Evolutionary conservation across 2,888 invertebrate genomes (phyloP), one percentile per base, ranked within the genome.

Genomic region (Meteorus cinctellus): DNA sequence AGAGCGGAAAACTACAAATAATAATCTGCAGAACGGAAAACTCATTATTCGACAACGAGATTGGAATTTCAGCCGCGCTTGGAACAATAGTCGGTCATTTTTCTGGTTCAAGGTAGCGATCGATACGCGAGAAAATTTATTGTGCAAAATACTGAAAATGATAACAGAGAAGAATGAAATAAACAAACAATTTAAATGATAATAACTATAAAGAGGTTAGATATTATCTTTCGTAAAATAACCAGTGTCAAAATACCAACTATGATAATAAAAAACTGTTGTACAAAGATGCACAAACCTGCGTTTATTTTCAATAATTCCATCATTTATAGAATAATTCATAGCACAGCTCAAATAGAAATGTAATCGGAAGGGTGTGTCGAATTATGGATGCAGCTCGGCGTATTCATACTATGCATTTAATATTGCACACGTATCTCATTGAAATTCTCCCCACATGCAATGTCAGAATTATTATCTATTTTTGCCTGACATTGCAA

Each of bases 161-260:
- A 51, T 45, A 41, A 71, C 24, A 71, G 41, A 74, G 55, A 19
- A 48, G 62, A 29, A 45, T 19, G 31, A 34, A 51, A 59, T 59
- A 70, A 77, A 76, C n/a, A 71, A 77, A 75, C 77, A 62, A 67
- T 73, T 75, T 71, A 72, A 74, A 77, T 83, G 80, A 84, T 82
- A 84, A 83, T 78, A 84, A 82, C 82, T 82, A 81, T 79, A 81
- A 85, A 87, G 85, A 89, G 85, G 84, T 84, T 89, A 88, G 86
- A 88, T 86, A 88, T 88, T 89, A 89, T 88, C 88, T 89, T 89
- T 89, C 89, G 86, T 89, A 89, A 89, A 72, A 85, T 87, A 89
- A 88, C 87, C 86, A 86, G 88, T 89, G 89, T 89, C 88, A 89
- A 89, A 89, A 85, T 87, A 88, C 84, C 82, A 75, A 85, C 85